phyloP scores from a whole-genome alignment of 1,140 invertebrate genomes.

The Drosophila saltans region DNA sequence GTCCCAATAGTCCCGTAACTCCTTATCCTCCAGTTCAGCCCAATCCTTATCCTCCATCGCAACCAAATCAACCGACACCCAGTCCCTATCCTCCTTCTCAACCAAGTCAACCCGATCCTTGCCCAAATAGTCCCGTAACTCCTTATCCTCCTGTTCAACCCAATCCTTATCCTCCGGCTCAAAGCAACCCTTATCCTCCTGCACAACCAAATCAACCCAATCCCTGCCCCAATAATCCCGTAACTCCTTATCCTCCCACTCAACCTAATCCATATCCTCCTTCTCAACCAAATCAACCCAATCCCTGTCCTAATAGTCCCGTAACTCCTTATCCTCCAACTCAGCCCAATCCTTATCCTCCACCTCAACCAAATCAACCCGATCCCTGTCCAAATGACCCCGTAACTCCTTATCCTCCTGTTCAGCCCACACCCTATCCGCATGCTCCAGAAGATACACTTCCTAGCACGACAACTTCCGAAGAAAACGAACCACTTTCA shows the following conservation, averaged over 20 bases:
- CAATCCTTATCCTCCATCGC: neutral
- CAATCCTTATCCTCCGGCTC: slow-evolving; percentile 13
- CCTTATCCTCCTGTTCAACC: slow-evolving; percentile 17
- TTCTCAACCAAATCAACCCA: neutral
- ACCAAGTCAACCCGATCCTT: slow-evolving; percentile 7
- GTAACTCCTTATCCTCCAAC: slow-evolving; percentile 4
- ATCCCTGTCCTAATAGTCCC: slow-evolving; percentile 2
- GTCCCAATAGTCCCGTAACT: slow-evolving; percentile 8
- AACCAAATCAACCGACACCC: neutral
- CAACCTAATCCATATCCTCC: neutral
- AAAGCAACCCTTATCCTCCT: neutral
- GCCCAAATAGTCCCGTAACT: slow-evolving; percentile 6
- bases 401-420: neutral
- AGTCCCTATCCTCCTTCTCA: too few species aligned
- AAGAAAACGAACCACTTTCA: neutral
- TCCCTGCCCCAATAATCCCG: slow-evolving; percentile 7
- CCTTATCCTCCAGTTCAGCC: neutral
- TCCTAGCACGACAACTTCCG: neutral
- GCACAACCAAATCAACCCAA: slow-evolving; percentile 3
- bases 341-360: slow-evolving; percentile 10
- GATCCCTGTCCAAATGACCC: neutral
- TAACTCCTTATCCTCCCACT: neutral
- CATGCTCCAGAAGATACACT: neutral
- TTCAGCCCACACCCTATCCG: neutral
- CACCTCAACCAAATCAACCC: neutral